Conservation (phyloP, 2,888 invertebrate genomes). For the Cyclophora albipunctata region DNA sequence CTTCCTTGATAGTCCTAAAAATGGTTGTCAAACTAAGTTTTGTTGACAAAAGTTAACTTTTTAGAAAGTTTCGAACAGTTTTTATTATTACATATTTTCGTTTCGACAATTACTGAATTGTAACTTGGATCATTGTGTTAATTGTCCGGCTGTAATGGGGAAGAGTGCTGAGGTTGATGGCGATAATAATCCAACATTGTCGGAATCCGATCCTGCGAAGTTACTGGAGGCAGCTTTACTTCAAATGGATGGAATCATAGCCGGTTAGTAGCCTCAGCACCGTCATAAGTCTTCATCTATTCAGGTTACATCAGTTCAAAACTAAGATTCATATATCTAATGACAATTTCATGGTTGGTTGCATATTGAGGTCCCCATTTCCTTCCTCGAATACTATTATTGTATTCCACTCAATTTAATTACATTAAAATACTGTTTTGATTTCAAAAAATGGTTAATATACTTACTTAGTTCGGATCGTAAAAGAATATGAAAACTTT, state of each 20-base stretch:
- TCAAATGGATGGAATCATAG: slow-evolving; percentile 93
- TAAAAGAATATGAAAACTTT: no score
- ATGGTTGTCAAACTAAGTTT: slow-evolving; percentile 39
- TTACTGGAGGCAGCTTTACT: slow-evolving; percentile 89
- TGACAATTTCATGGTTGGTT: slow-evolving; percentile 37
- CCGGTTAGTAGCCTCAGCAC: slow-evolving; percentile 70
- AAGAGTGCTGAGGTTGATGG: slow-evolving; percentile 65
- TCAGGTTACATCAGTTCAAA: neutral
- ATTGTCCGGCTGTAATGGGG: slow-evolving; percentile 49
- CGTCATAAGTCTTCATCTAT: neutral
- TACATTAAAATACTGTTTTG: no score
- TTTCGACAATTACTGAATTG: slow-evolving; percentile 6
- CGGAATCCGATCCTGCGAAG: slow-evolving; percentile 90
- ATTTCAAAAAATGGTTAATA: no score
- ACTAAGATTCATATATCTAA: neutral
- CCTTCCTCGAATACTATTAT: slow-evolving; percentile 5
- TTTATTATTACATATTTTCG: slow-evolving; percentile 6
- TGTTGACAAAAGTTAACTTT: slow-evolving; percentile 59
- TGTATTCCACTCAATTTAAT: no score
- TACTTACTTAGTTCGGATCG: no score
- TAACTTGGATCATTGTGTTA: neutral
- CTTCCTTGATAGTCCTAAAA: no score
- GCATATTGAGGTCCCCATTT: slow-evolving; percentile 36
- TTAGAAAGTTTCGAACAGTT: slow-evolving; percentile 22
- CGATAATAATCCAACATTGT: slow-evolving; percentile 66